Base-by-base conservation (phyloP, 2,888 invertebrate genomes). In the Pseudoips prasinana region DNA sequence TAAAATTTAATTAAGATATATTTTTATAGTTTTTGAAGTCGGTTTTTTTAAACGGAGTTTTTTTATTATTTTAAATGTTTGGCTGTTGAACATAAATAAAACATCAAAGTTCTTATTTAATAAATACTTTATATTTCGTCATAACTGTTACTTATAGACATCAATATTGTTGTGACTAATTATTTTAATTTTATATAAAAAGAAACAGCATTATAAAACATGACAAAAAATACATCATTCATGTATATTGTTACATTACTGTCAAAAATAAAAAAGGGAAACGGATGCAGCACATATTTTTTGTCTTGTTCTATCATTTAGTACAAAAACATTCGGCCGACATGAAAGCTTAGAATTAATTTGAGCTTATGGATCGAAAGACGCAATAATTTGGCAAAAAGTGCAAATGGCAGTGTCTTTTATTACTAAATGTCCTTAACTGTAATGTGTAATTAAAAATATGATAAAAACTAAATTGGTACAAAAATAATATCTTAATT, bases 401-500 rank as follows among this genome's bases (percentile, higher is more conserved):
- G 83, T 70, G 68, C 60, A 59, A 71, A 74, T 81, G 84, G 85
- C 85, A 85, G 84, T 85, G 79, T 72, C 35, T 59, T 34, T 26
- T 20, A 35, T 26, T 32, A 33, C 36, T 59, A 66, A 63, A 65
- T 64, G 62, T 67, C 63, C 42, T 58, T 37, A 46, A 39, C 33
- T 42, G 47, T 43, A 40, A 28, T 30, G 34, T 28, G 22, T 20
- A 52, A 33, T n/a, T 37, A 53, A 59, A 53, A 55, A 40, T 46
- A 51, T 48, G 46, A 39, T 53, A 58, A 54, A 55, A 56, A 54
- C 55, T 58, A 76, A 72, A 68, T 58, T 71, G 74, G 73, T 84
- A 85, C 69, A 85, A 85, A 85, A 84, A 83, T 83, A 83, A 78
- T 73, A 61, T 58, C 75, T 72, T 76, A 74, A 56, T 42, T 48